These are phyloP conservation scores for Distichodus sexfasciatus DNA, from an alignment of 2,797 vertebrate genomes.

Conservation along the genomic window DNA sequence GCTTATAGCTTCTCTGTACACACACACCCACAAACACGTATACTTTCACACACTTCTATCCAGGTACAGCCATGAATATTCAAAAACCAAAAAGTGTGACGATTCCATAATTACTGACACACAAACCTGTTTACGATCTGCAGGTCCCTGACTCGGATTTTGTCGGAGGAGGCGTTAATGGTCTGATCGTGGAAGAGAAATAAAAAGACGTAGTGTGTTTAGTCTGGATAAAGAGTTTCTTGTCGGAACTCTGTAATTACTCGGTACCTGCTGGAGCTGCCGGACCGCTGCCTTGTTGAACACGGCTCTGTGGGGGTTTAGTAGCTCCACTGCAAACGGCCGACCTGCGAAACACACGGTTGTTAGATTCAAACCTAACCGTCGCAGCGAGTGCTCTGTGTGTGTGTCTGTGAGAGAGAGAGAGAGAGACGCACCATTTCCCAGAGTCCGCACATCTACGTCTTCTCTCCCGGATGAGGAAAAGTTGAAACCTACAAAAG, in stretches of 20 bases:
- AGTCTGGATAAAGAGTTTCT: too few relatives aligned
- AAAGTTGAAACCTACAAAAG: slow-evolving; percentile 89
- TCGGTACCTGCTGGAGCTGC: slow-evolving; percentile 88
- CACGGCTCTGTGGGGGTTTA: slow-evolving; percentile 84
- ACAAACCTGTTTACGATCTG: slow-evolving; percentile 88
- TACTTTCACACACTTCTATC: background rate
- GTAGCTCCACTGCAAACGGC: slow-evolving; percentile 92
- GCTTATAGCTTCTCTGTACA: slow-evolving; percentile 85
- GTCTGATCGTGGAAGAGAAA: slow-evolving; percentile 66
- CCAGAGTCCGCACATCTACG: slow-evolving; percentile 93
- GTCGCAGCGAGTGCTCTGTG: too few relatives aligned
- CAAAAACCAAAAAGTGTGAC: too few relatives aligned
- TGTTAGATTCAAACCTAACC: too few relatives aligned
- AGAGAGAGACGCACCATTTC: slow-evolving; percentile 77
- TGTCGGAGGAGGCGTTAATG: slow-evolving; percentile 90
- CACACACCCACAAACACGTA: too few relatives aligned
- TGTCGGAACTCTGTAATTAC: background rate
- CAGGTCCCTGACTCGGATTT: slow-evolving; percentile 90
- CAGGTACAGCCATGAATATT: background rate
- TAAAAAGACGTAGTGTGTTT: background rate
- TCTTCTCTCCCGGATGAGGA: slow-evolving; percentile 97
- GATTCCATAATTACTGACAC: background rate
- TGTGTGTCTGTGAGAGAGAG: background rate
- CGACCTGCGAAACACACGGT: slow-evolving; percentile 77
- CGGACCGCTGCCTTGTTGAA: slow-evolving; percentile 78